Evolutionary conservation across 2,797 vertebrate species (phyloP).

Genomic region (Cuculus canorus): DNA sequence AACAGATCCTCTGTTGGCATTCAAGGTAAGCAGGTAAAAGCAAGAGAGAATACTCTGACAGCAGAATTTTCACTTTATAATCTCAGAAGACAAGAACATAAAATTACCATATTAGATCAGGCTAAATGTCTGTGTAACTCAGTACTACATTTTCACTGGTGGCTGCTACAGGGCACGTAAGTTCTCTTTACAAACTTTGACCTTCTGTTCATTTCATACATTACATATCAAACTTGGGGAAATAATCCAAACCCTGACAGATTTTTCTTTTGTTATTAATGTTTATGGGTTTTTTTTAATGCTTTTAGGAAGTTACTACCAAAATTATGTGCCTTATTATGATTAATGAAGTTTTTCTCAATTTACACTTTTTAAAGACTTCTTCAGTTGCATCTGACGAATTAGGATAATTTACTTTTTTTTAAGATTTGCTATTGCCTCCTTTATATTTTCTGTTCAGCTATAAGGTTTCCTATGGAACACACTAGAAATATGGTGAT

Average conservation of each 20-base stretch:
- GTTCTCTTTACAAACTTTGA: constrained; percentile 26
- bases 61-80: neutral
- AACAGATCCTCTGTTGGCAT: neutral
- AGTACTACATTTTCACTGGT: neutral
- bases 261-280: neutral
- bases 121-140: neutral
- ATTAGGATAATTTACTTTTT: neutral
- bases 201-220: constrained; percentile 20
- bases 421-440: neutral
- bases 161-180: neutral
- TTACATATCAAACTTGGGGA: constrained; percentile 7
- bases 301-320: neutral
- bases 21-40: neutral
- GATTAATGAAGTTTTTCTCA: neutral
- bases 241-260: neutral
- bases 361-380: neutral
- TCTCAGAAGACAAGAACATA: neutral
- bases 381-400: neutral
- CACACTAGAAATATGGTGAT: neutral
- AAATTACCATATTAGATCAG: neutral
- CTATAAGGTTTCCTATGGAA: neutral
- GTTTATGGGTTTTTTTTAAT: neutral
- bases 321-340: neutral
- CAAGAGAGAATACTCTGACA: neutral
- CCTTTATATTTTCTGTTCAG: neutral